Evolutionary conservation across 2,797 vertebrate genomes (phyloP), one percentile per base, ranked within the genome.

Genomic region (Oreortyx pictus): DNA sequence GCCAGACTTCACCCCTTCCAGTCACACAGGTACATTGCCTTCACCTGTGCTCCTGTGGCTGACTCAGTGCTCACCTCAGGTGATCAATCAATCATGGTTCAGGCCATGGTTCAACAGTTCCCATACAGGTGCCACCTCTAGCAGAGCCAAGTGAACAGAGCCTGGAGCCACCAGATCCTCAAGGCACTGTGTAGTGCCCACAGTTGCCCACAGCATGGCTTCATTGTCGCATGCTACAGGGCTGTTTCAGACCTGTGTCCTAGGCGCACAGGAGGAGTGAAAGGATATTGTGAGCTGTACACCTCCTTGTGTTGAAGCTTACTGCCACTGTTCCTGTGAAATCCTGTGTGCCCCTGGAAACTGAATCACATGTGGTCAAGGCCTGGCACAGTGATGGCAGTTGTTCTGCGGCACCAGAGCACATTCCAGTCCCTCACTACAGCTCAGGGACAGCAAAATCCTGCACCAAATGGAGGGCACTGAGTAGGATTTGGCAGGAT

Each of bases 391-490:
- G 50, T 56, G 75, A 1, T 6, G 5, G 0, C 73, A 56, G 31
- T 17, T 3, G 8, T 24, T 65, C 23, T 27, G 41, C 35, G 35
- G 70, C 25, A 43, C 23, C 39, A 75, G 71, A 78, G 15, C 19
- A 25, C 73, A 71, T n/a, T 31, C 39, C 61, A 24, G 8, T 29
- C 41, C 19, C 12, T 43, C 62, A 56, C 13, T 6, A 5, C 5
- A 35, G 33, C 31, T 37, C 6, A 5, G 65, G 12, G 47, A 15
- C 59, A 72, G 23, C 3, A 64, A 39, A 24, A 0, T 6, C 8
- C 23, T 14, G 24, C 3, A 5, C 15, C 10, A 31, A 22, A 25
- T 0, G 1, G 1, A 1, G 19, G 37, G 9, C 12, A 75, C 25
- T 5, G 43, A 9, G 1, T 1, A 24, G 24, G 62, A 35, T 61